Percentiles rank a stretch among this genome's conserved stretches.
Evolutionary conservation across 2,797 vertebrate species (phyloP).

Genomic region (Tachyglossus aculeatus): DNA sequence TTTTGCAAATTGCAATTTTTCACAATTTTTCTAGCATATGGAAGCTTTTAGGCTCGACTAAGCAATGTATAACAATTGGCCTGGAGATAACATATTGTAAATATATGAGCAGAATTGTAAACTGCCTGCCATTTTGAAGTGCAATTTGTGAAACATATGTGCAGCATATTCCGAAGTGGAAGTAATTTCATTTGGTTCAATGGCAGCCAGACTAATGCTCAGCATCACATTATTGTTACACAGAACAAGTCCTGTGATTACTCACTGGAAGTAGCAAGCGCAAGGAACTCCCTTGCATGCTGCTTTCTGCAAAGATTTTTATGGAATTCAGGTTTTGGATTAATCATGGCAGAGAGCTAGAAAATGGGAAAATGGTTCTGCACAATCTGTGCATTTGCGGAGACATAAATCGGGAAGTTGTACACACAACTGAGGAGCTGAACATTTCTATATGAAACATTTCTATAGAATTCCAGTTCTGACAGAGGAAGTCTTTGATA

Average conservation of each 20-base stretch:
- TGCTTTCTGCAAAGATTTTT: neutral
- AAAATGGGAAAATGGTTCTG: neutral
- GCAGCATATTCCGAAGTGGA: neutral
- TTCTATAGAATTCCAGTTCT: too few species aligned
- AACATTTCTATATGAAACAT: too few species aligned
- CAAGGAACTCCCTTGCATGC: neutral
- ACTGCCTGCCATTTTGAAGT: neutral
- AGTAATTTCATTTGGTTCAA: neutral
- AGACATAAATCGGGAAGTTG: too few species aligned
- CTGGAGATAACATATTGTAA: neutral
- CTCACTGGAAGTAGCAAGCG: neutral
- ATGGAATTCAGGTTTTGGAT: neutral
- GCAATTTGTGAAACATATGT: neutral
- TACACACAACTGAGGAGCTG: too few species aligned
- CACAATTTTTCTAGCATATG: too few species aligned
- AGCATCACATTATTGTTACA: neutral
- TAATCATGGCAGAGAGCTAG: neutral
- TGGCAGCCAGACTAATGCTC: neutral
- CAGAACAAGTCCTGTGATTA: neutral
- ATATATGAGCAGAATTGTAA: neutral
- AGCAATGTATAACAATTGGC: neutral
- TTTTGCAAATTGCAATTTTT: too few species aligned
- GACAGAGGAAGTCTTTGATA: too few species aligned
- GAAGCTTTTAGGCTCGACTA: neutral
- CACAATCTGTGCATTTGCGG: too few species aligned